phyloP scores from a whole-genome alignment of 2,797 vertebrate species.

The Sebastes kiyomatsui region DNA sequence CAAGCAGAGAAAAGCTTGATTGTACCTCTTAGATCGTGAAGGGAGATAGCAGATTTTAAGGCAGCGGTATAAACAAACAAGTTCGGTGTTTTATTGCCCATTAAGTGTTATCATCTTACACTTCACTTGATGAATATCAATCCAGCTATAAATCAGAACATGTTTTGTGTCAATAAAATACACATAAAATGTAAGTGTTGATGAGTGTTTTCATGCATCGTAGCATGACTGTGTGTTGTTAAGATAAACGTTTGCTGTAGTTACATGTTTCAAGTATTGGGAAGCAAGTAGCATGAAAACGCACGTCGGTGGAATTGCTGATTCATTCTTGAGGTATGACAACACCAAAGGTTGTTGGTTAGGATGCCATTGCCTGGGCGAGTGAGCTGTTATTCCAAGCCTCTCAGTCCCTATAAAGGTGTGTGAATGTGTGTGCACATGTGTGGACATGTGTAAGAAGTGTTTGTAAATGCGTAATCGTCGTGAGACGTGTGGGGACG shows the following conservation, averaged over 20 bases:
- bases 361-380: constrained; percentile 38
- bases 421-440: constrained; percentile 25
- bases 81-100: constrained; percentile 19
- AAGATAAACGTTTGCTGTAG: constrained; percentile 13
- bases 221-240: neutral
- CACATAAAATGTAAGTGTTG: neutral
- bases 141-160: neutral
- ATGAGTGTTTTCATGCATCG: neutral
- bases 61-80: constrained; percentile 26
- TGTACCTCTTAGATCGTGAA: constrained; percentile 41
- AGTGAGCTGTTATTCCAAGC: constrained; percentile 20
- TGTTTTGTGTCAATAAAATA: neutral
- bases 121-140: neutral
- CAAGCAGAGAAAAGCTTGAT: constrained; percentile 58
- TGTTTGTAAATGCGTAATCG: constrained; percentile 44
- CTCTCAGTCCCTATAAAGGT: constrained; percentile 22
- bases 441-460: constrained; percentile 32
- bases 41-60: constrained; percentile 40
- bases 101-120: constrained; percentile 21
- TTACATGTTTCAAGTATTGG: constrained; percentile 24
- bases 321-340: constrained; percentile 68
- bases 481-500: constrained; percentile 41
- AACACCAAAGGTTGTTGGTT: constrained; percentile 61
- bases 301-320: constrained; percentile 35
- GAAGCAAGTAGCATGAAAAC: constrained; percentile 37